These are phyloP conservation scores for Reticulitermes speratus DNA, from an alignment of 1,140 invertebrate genomes.

Conservation along the genomic window DNA sequence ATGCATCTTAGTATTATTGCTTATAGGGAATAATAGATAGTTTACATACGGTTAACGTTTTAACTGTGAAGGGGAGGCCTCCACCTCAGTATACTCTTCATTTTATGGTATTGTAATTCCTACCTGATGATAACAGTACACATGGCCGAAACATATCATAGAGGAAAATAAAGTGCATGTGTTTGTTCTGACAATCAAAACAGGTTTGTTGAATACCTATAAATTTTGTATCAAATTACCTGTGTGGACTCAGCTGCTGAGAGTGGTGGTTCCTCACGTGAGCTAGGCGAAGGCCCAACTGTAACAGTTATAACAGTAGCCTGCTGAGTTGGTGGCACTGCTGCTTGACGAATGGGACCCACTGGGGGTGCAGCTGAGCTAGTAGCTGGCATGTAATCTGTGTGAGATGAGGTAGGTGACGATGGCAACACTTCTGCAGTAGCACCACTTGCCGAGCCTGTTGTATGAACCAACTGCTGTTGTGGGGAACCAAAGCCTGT, in stretches of 20 bases:
- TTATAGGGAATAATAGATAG: too few relatives aligned
- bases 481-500: conserved; percentile 63
- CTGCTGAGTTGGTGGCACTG: conserved; percentile 45
- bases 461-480: conserved; percentile 54
- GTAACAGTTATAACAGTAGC: conserved; percentile 20
- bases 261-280: conserved; percentile 20
- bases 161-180: too few relatives aligned
- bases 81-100: too few relatives aligned
- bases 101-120: too few relatives aligned
- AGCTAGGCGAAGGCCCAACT: neutral
- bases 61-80: too few relatives aligned
- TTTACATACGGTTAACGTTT: too few relatives aligned
- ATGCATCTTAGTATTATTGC: too few relatives aligned
- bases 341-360: conserved; percentile 51
- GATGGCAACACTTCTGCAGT: conserved; percentile 51
- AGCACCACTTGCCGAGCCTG: conserved; percentile 44
- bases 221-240: conserved; percentile 35
- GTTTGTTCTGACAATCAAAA: too few relatives aligned
- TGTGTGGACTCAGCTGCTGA: conserved; percentile 37
- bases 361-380: conserved; percentile 56
- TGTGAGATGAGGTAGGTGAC: conserved; percentile 60
- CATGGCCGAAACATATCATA: too few relatives aligned
- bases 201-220: too few relatives aligned
- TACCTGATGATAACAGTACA: too few relatives aligned
- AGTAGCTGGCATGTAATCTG: conserved; percentile 69